These are phyloP conservation scores for Coelopa frigida DNA, from an alignment of 1,140 invertebrate genomes.

Conservation along the genomic window DNA sequence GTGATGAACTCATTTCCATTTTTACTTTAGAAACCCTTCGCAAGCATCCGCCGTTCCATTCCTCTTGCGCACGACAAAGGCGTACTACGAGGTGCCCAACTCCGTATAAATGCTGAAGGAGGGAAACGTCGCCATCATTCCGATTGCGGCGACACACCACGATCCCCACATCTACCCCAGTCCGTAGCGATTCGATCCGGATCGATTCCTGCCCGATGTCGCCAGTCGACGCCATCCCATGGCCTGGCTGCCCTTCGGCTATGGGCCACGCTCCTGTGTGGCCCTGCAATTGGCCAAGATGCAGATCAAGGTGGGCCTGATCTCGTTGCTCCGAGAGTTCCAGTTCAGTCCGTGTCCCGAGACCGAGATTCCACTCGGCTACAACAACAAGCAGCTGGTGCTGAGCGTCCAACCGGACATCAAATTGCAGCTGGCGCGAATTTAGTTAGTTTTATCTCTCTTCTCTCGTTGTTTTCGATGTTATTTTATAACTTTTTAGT, in stretches of 20 bases:
- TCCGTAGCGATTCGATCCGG: constrained; percentile 61
- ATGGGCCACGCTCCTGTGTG: constrained; percentile 35
- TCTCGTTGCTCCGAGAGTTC: constrained; percentile 43
- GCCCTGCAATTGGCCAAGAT: constrained; percentile 57
- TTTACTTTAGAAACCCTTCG: constrained; percentile 50
- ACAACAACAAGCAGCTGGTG: constrained; percentile 44
- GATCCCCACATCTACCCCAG: constrained; percentile 57
- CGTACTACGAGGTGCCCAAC: constrained; percentile 48
- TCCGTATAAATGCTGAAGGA: constrained; percentile 46
- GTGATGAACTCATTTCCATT: neutral
- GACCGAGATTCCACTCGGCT: constrained; percentile 43
- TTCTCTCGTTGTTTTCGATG: too few relatives aligned
- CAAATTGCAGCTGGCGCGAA: too few relatives aligned
- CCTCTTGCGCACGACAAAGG: constrained; percentile 47
- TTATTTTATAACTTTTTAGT: too few relatives aligned
- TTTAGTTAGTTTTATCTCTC: too few relatives aligned
- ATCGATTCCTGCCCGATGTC: constrained; percentile 53
- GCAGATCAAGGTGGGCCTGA: constrained; percentile 53
- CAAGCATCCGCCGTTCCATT: constrained; percentile 50
- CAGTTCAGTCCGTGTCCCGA: constrained; percentile 24
- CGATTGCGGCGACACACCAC: constrained; percentile 54
- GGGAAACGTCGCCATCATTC: constrained; percentile 49
- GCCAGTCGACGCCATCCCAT: constrained; percentile 43
- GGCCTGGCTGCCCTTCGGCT: constrained; percentile 59
- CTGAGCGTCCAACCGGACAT: too few relatives aligned